Percentiles rank a stretch among this genome's conserved stretches.
phyloP scores from a whole-genome alignment of 2,888 invertebrate species.

The Polyommatus icarus region DNA sequence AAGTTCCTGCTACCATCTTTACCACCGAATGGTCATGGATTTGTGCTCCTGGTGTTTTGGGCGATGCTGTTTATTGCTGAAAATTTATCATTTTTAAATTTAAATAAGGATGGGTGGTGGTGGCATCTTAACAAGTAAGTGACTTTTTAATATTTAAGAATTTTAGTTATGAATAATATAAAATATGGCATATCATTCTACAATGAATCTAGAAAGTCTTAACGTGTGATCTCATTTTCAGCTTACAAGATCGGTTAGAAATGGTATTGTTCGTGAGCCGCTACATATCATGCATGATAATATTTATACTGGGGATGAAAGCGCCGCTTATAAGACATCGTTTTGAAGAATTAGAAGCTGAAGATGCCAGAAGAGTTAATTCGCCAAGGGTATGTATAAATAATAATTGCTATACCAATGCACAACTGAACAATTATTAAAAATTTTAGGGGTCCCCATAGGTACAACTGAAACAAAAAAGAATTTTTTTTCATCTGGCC shows the following conservation, averaged over 20 bases:
- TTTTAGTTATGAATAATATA: too few species aligned
- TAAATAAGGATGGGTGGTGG: slow-evolving; percentile 95
- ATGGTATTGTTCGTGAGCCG: slow-evolving; percentile 92
- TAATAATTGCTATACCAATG: too few species aligned
- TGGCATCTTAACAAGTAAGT: slow-evolving; percentile 91
- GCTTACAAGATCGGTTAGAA: slow-evolving; percentile 89
- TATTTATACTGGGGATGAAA: slow-evolving; percentile 92
- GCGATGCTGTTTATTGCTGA: slow-evolving; percentile 91
- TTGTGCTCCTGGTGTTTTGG: slow-evolving; percentile 94
- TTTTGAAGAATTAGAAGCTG: slow-evolving; percentile 79
- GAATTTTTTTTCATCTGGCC: too few species aligned
- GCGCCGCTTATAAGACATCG: slow-evolving; percentile 90
- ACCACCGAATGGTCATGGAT: slow-evolving; percentile 94
- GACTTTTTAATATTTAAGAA: slow-evolving; percentile 16
- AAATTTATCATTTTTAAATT: slow-evolving; percentile 92
- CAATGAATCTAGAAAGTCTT: background rate
- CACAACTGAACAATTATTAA: too few species aligned
- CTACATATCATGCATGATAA: slow-evolving; percentile 86
- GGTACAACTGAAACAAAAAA: too few species aligned
- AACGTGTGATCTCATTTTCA: slow-evolving; percentile 51
- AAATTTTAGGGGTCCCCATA: too few species aligned
- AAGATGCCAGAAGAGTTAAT: slow-evolving; percentile 64
- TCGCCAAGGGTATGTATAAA: slow-evolving; percentile 60
- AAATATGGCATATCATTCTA: background rate
- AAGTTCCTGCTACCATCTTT: slow-evolving; percentile 90